These are phyloP conservation scores for Acanthurus leucopareius DNA, from an alignment of 2,797 vertebrate genomes.

Conservation along the genomic window DNA sequence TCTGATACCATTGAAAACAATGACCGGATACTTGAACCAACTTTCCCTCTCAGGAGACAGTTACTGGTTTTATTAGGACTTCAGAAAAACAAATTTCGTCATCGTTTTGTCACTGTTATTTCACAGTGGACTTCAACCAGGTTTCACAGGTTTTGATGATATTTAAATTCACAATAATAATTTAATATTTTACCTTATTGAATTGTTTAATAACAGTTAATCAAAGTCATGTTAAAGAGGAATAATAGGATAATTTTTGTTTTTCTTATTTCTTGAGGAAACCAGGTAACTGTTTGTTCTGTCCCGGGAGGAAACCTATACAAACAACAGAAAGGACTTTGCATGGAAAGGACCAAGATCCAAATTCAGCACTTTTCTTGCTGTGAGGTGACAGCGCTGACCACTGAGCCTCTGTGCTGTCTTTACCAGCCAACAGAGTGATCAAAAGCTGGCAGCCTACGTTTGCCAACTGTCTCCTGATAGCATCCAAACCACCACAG, in stretches of 20 bases:
- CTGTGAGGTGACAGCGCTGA: conserved; percentile 24
- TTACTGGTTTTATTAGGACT: neutral
- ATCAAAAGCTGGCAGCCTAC: conserved; percentile 53
- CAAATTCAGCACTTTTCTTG: conserved; percentile 26
- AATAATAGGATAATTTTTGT: no score
- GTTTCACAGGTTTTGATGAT: neutral
- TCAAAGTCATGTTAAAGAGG: neutral
- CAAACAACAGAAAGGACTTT: neutral
- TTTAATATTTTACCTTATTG: neutral
- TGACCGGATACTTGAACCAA: conserved; percentile 8
- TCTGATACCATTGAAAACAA: conserved; percentile 22
- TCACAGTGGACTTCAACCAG: neutral
- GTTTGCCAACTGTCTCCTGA: conserved; percentile 55
- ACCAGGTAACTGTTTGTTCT: neutral
- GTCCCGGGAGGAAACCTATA: conserved; percentile 8
- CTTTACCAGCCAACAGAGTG: conserved; percentile 41
- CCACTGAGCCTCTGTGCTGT: conserved; percentile 33
- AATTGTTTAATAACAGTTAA: neutral
- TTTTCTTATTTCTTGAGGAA: neutral
- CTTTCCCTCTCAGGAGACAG: neutral
- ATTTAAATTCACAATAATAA: neutral
- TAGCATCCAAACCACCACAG: conserved; percentile 41
- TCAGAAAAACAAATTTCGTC: neutral
- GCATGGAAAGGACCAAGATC: conserved; percentile 15
- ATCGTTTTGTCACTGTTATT: neutral